Evolutionary conservation across 2,888 invertebrate species (phyloP), one percentile per base, ranked within the genome.

Genomic region (Rambutsinella grinnellia): DNA sequence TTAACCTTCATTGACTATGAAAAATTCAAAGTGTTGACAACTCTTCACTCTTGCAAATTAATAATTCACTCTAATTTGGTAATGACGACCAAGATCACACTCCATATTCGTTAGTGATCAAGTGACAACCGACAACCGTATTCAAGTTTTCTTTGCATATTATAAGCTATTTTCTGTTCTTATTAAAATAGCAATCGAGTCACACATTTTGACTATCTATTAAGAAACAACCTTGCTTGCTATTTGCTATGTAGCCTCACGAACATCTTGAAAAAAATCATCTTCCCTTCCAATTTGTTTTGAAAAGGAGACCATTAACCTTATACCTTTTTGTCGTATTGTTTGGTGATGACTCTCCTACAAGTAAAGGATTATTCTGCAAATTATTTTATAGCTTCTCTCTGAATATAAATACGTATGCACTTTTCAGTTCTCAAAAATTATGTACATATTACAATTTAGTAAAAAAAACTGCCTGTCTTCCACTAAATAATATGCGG

Each of bases 1-100:
- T 17, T 54, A 69, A 69, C 69, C 69, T 69, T 69, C 54, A 61
- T 27, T 69, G 69, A 69, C 69, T 69, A 61, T 69, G 51, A 51
- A 61, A 51, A 26, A 8, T 54, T 54, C 21, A 21, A 23, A 54
- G 54, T 57, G 68, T 36, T 69, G 69, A 69, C 69, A 69, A 69
- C 53, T 44, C 61, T 23, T 26, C 27, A 36, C 13, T 36, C 5
- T 36, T 36, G 36, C 36, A 36, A 8, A 36, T 36, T 13, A 44
- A 44, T 5, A 13, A 17, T 49, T n/a, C n/a, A n/a, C 19, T 49
- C n/a, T 49, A 10, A 13, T n/a, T 13, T 17, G 49, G 19, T 49
- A 17, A 46, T 24, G 61, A 46, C 36, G 36, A 47, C 19, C 58
- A 61, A 21, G 24, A 62, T 36, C 13, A 36, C 36, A 8, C 36